These are phyloP conservation scores for Gonocerus acuteangulatus DNA, from an alignment of 2,888 invertebrate genomes.

Conservation along the genomic window DNA sequence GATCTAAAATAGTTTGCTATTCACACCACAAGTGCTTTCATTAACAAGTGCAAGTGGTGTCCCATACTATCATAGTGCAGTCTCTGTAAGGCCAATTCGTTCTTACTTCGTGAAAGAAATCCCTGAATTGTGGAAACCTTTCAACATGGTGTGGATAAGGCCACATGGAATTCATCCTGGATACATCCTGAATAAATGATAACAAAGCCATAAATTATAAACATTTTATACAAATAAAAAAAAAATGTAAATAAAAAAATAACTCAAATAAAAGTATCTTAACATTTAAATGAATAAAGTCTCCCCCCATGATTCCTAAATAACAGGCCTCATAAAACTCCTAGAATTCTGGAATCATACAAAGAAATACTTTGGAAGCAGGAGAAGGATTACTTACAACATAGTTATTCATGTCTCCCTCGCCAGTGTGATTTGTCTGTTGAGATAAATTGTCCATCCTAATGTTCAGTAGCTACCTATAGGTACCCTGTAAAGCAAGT, in stretches of 20 bases:
- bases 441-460: conserved; percentile 19
- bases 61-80: conserved; percentile 24
- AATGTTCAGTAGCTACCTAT: too few relatives aligned
- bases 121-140: conserved; percentile 32
- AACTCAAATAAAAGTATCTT: not conserved
- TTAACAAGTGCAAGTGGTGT: conserved; percentile 24
- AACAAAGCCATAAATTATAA: conserved; percentile 13
- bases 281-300: not conserved
- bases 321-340: too few relatives aligned
- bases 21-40: conserved; percentile 24
- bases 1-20: conserved; percentile 4
- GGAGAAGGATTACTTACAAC: conserved; percentile 28
- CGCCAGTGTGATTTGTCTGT: conserved; percentile 8
- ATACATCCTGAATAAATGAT: conserved; percentile 30
- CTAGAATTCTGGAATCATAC: too few relatives aligned
- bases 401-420: conserved; percentile 31
- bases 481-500: too few relatives aligned
- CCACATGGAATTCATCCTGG: conserved; percentile 32
- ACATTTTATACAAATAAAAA: conserved; percentile 4
- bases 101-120: conserved; percentile 34
- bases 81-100: conserved; percentile 23
- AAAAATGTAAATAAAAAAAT: not conserved
- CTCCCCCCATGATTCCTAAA: not conserved
- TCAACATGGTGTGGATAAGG: conserved; percentile 32
- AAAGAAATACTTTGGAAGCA: too few relatives aligned